Conservation (phyloP, 2,113 vertebrate species). For the Psilopogon haemacephalus region DNA sequence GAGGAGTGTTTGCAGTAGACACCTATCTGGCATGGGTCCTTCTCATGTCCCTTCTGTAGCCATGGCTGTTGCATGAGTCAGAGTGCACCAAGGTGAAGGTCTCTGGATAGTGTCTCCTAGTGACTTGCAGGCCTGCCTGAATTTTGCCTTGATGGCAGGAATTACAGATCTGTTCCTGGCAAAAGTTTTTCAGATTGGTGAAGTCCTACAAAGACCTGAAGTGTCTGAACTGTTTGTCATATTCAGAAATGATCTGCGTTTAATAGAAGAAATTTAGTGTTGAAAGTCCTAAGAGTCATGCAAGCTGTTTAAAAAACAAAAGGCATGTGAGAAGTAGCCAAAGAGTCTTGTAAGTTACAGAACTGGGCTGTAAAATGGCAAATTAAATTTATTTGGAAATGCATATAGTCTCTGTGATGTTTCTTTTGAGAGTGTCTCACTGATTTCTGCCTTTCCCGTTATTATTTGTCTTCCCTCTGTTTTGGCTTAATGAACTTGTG, state of each 20-base stretch:
- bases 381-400: background rate
- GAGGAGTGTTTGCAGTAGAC: background rate
- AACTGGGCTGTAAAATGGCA: background rate
- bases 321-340: background rate
- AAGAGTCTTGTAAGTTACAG: background rate
- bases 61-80: background rate
- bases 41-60: background rate
- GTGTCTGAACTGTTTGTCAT: background rate
- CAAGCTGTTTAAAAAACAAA: background rate
- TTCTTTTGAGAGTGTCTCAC: background rate
- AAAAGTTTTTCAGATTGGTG: background rate
- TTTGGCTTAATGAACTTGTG: background rate
- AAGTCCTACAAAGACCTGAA: background rate
- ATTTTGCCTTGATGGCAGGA: background rate
- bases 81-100: background rate
- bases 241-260: background rate
- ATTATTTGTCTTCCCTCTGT: background rate
- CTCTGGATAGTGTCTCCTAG: background rate
- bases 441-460: background rate
- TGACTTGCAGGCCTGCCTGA: background rate
- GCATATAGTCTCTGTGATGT: background rate
- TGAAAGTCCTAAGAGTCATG: background rate
- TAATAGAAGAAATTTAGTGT: background rate
- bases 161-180: background rate
- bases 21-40: fast-evolving